Percentiles rank a stretch among this genome's conserved stretches.
These are phyloP conservation scores for Drosophila repleta DNA, from an alignment of 1,140 invertebrate species.

Conservation along the genomic window DNA sequence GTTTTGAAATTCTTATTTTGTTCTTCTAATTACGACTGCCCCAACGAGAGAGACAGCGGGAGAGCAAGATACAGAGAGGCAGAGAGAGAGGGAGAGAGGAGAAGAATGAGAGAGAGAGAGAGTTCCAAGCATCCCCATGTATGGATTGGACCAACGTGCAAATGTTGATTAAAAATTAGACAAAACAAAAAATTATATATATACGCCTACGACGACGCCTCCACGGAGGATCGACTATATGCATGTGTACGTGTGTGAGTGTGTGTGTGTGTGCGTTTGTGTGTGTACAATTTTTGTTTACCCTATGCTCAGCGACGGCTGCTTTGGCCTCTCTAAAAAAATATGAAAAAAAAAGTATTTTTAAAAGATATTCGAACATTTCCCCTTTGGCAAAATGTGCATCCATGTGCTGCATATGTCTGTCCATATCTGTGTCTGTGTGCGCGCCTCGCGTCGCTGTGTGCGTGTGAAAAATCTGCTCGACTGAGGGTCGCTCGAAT, in stretches of 20 bases:
- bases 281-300: slow-evolving; percentile 68
- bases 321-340: slow-evolving; percentile 53
- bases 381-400: slow-evolving; percentile 71
- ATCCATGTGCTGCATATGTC: slow-evolving; percentile 73
- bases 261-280: slow-evolving; percentile 13
- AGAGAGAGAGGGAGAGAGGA: slow-evolving; percentile 12
- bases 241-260: background rate
- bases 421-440: slow-evolving; percentile 13
- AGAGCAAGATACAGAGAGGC: background rate
- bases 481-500: slow-evolving; percentile 67
- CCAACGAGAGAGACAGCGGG: background rate
- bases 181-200: slow-evolving; percentile 61
- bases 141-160: slow-evolving; percentile 80
- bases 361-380: slow-evolving; percentile 75
- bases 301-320: slow-evolving; percentile 55
- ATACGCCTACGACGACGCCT: slow-evolving; percentile 75
- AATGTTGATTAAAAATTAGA: slow-evolving; percentile 82
- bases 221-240: slow-evolving; percentile 53
- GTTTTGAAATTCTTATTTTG: slow-evolving; percentile 62
- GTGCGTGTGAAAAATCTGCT: slow-evolving; percentile 60
- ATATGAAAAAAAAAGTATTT: slow-evolving; percentile 76
- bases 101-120: slow-evolving; percentile 22
- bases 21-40: slow-evolving; percentile 66
- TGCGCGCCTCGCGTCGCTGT: slow-evolving; percentile 18
- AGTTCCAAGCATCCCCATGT: slow-evolving; percentile 73